Evolutionary conservation across 2,888 invertebrate species (phyloP), one percentile per base, ranked within the genome.

Genomic region (Netelia inedita): DNA sequence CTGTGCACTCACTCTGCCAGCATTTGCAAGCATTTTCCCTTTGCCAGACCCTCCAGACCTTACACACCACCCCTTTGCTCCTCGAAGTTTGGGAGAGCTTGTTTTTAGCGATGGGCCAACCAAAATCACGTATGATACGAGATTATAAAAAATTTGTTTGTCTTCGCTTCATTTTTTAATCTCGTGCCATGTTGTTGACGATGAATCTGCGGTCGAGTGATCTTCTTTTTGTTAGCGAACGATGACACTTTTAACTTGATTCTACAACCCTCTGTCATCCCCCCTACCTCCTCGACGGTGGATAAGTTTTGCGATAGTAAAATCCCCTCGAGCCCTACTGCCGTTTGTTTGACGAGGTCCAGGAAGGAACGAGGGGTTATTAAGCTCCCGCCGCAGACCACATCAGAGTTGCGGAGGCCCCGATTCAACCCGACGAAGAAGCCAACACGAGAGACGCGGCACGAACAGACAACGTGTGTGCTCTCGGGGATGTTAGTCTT

Each of bases 261-360:
- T 46, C 21, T 46, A 72, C 72, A 50, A 82, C 66, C 59, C 71
- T 73, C 65, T 46, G 59, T 73, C 57, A 55, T 14, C 65, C 65
- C 28, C 28, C 28, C 28, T 28, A 0, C 28, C 28, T 28, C 63
- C 61, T 59, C 16, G 35, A 59, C 66, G 16, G 55, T 11, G 57
- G 66, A 23, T n/a, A 16, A 57, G 16, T 57, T 19, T 57, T 19
- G 57, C 19, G 57, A 57, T 57, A 16, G 19, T 19, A 6, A 16
- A 19, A 57, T 9, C 19, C 19, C 57, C 87, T 89, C 89, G 89
- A 91, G 90, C 35, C 35, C 46, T 19, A 19, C n/a, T 82, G 89
- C 89, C 91, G 90, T 90, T 93, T 92, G 93, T 93, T 92, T 92
- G 93, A 92, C 90, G 89, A 92, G 91, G 92, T 92, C 90, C 85